A percentile compares a stretch with the other conserved stretches of the same genome.
Evolutionary conservation across 2,113 vertebrate genomes (phyloP).

Genomic region (Callorhinus ursinus): DNA sequence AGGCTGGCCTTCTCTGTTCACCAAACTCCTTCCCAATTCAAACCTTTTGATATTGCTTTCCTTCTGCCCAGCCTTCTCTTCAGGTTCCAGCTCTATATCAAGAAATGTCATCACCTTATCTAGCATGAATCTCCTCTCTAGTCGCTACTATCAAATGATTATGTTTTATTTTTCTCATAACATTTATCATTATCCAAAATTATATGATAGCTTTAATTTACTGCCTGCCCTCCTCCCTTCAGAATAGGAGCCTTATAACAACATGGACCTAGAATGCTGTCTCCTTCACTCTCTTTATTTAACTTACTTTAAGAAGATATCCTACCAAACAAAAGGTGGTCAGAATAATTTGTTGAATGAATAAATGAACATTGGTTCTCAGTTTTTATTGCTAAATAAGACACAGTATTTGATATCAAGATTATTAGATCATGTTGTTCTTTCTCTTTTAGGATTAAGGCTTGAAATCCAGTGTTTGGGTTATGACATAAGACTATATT

Average conservation of each 20-base stretch:
- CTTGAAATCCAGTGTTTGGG: background rate
- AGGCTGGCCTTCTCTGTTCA: background rate
- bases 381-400: background rate
- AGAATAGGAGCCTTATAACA: background rate
- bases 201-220: background rate
- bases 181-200: conserved; percentile 17
- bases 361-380: background rate
- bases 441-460: background rate
- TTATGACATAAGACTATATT: background rate
- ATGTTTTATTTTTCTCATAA: background rate
- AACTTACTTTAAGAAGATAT: background rate
- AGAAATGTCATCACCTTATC: background rate
- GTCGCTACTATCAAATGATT: background rate
- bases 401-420: background rate
- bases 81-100: background rate
- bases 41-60: background rate
- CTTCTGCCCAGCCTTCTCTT: background rate
- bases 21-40: background rate
- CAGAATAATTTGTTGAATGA: background rate
- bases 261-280: background rate
- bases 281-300: background rate
- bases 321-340: background rate
- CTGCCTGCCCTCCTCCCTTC: background rate
- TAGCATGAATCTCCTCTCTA: background rate
- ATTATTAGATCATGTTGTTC: background rate